These are phyloP conservation scores for Salvelinus fontinalis DNA, from an alignment of 2,113 vertebrate genomes.

Conservation along the genomic window DNA sequence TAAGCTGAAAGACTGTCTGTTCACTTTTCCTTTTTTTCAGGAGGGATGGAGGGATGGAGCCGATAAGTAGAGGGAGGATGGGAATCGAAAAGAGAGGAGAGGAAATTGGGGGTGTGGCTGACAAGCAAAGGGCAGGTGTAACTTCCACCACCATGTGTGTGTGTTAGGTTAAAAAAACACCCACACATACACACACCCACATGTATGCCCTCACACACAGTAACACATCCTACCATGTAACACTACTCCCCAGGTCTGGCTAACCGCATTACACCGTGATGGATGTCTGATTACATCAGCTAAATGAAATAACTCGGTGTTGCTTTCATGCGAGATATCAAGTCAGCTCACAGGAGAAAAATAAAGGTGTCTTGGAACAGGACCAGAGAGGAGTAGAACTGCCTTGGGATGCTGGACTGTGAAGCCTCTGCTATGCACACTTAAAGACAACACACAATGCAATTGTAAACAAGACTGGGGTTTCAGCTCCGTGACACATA, in stretches of 20 bases:
- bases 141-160: constrained; percentile 30
- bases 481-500: background rate
- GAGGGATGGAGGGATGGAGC: constrained; percentile 39
- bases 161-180: too few species aligned
- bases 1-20: constrained; percentile 58
- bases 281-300: constrained; percentile 42
- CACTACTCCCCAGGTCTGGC: constrained; percentile 19
- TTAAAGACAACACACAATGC: background rate
- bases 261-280: constrained; percentile 45
- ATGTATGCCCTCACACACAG: constrained; percentile 15
- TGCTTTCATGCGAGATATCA: constrained; percentile 32
- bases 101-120: constrained; percentile 30
- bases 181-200: constrained; percentile 12
- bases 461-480: background rate
- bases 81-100: constrained; percentile 57
- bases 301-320: constrained; percentile 52
- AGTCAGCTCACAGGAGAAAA: background rate
- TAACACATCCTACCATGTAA: constrained; percentile 21
- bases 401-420: background rate
- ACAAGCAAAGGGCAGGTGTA: constrained; percentile 62
- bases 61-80: constrained; percentile 20
- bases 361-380: background rate
- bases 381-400: background rate
- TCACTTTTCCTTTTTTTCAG: constrained; percentile 35
- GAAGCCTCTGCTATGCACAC: background rate